These are phyloP conservation scores for Dione vanillae DNA, from an alignment of 2,888 invertebrate species.

Conservation along the genomic window DNA sequence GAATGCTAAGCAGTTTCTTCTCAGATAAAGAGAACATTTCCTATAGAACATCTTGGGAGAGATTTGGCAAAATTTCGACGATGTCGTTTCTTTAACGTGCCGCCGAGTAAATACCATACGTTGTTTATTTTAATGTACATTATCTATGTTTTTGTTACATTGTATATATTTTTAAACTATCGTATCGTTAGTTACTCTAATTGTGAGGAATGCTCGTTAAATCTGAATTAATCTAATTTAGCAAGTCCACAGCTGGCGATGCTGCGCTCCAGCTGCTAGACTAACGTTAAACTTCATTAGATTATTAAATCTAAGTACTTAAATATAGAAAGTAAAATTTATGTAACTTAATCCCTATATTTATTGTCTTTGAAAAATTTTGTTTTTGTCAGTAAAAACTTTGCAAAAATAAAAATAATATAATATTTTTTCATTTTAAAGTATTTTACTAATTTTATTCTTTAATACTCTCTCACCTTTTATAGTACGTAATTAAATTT, in stretches of 20 bases:
- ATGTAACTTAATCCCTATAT: background rate
- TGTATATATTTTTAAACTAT: slow-evolving; percentile 16
- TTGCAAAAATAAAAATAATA: background rate
- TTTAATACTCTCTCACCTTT: too few relatives aligned
- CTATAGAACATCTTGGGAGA: slow-evolving; percentile 71
- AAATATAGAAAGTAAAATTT: slow-evolving; percentile 7
- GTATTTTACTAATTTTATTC: too few relatives aligned
- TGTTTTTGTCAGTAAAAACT: background rate
- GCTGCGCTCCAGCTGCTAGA: slow-evolving; percentile 31
- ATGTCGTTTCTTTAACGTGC: slow-evolving; percentile 62
- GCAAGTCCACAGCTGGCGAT: slow-evolving; percentile 32
- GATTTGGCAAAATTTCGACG: slow-evolving; percentile 74
- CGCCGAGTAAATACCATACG: slow-evolving; percentile 59
- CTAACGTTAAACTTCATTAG: slow-evolving; percentile 28
- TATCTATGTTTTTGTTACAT: slow-evolving; percentile 12
- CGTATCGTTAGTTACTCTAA: slow-evolving; percentile 8
- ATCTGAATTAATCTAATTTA: slow-evolving; percentile 34
- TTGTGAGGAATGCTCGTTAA: slow-evolving; percentile 14
- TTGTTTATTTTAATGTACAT: slow-evolving; percentile 50
- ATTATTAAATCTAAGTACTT: slow-evolving; percentile 12
- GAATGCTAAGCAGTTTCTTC: too few relatives aligned
- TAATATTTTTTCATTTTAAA: too few relatives aligned
- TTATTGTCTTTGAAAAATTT: too few relatives aligned
- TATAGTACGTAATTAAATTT: too few relatives aligned
- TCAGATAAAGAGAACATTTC: slow-evolving; percentile 84